phyloP scores from a whole-genome alignment of 2,797 vertebrate species.

The Bradypus variegatus region DNA sequence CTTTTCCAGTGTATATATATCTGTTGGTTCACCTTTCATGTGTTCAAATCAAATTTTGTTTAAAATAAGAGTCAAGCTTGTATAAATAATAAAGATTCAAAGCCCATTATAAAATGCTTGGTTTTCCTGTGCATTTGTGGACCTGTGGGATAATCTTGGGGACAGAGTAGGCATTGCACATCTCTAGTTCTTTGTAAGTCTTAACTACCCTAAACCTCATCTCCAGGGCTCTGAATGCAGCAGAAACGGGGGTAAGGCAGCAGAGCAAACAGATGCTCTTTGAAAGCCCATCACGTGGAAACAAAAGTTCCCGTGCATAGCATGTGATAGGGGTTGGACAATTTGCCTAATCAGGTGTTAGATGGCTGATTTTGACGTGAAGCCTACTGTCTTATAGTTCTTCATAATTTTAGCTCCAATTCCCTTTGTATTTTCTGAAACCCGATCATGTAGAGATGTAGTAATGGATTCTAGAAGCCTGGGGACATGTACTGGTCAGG shows the following conservation, averaged over 20 bases:
- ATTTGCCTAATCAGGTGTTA: not conserved
- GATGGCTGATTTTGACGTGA: not conserved
- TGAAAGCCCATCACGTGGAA: not conserved
- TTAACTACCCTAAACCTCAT: not conserved
- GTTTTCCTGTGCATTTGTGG: not conserved
- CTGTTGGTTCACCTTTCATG: not conserved
- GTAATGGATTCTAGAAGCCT: not conserved
- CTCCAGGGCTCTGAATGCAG: not conserved
- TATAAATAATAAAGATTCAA: not conserved
- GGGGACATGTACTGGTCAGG: not conserved
- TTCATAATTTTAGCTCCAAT: not conserved
- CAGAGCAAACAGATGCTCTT: not conserved
- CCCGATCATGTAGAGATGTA: not conserved
- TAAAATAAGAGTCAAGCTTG: not conserved
- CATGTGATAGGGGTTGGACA: rapidly evolving
- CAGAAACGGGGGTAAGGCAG: not conserved
- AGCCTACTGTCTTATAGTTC: not conserved
- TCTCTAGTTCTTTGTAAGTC: not conserved
- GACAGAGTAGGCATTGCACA: not conserved
- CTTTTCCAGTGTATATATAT: not conserved
- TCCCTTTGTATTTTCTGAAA: not conserved
- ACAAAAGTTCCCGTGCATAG: rapidly evolving
- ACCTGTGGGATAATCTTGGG: not conserved
- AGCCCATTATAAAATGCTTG: not conserved
- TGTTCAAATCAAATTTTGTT: not conserved